Percentiles rank a stretch among this genome's conserved stretches.
Evolutionary conservation across 1,140 invertebrate species (phyloP).

Genomic region (Mycetomoellerius zeteki): DNA sequence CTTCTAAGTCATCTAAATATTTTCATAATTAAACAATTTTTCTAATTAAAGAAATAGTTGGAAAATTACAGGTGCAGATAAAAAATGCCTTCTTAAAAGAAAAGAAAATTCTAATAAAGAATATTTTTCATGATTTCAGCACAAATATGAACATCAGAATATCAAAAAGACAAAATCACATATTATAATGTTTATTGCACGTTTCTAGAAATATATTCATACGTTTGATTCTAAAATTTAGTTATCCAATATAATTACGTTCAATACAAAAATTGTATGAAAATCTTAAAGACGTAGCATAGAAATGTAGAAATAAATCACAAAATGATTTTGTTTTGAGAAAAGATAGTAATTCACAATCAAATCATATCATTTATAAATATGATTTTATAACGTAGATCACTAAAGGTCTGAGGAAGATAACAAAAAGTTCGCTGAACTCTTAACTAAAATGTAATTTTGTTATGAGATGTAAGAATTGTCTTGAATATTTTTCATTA

Average conservation of each 20-base stretch:
- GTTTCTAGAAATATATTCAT: background rate
- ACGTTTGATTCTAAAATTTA: slow-evolving; percentile 1
- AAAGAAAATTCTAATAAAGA: background rate
- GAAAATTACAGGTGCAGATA: background rate
- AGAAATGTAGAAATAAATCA: background rate
- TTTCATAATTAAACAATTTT: slow-evolving; percentile 11
- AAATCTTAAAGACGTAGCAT: background rate
- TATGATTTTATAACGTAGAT: background rate
- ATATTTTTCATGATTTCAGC: background rate
- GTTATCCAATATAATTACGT: background rate
- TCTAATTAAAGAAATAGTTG: background rate
- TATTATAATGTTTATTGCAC: background rate
- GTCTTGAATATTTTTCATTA: slow-evolving; percentile 18
- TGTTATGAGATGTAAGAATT: slow-evolving; percentile 20
- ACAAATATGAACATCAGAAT: slow-evolving; percentile 4
- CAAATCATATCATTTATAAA: background rate
- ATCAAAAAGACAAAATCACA: background rate
- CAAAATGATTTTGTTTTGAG: background rate
- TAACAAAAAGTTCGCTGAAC: background rate
- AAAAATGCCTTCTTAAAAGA: background rate
- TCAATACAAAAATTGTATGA: background rate
- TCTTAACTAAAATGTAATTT: background rate
- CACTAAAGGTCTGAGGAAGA: background rate
- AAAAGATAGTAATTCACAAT: background rate
- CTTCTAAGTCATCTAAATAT: background rate